Evolutionary conservation across 2,888 invertebrate species (phyloP).

Genomic region (Trissonchulus latispiculum): DNA sequence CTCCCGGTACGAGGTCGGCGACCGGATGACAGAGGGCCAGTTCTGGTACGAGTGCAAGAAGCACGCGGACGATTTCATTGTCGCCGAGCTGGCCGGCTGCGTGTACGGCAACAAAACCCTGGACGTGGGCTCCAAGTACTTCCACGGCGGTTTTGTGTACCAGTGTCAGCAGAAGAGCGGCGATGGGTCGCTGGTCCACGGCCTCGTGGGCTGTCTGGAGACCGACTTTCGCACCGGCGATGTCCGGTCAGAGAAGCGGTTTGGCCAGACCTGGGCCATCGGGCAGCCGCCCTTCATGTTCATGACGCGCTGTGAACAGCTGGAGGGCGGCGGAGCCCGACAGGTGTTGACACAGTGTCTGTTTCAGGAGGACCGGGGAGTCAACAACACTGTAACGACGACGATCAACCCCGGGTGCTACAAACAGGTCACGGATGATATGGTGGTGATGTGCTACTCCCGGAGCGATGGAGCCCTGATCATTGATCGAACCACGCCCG

Average conservation of each 20-base stretch:
- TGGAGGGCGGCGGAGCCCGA: neutral
- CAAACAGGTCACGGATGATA: neutral
- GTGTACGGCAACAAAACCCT: conserved; percentile 4
- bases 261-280: conserved; percentile 1
- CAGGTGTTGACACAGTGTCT: neutral
- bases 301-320: conserved; percentile 7
- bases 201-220: conserved; percentile 4
- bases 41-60: neutral
- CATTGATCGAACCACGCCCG: neutral
- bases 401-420: neutral
- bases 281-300: conserved; percentile 2
- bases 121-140: conserved; percentile 7
- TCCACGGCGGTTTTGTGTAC: conserved; percentile 5
- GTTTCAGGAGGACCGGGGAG: neutral
- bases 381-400: neutral
- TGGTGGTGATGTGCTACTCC: conserved; percentile 6
- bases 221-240: neutral
- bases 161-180: neutral
- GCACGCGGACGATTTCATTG: neutral
- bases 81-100: conserved; percentile 10
- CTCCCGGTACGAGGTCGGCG: neutral
- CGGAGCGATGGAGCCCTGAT: conserved; percentile 4
- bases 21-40: neutral
- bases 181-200: neutral
- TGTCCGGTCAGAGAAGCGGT: neutral